Percentiles rank a stretch among this genome's conserved stretches.
Conservation (phyloP, 1,140 invertebrate species). For the Cataglyphis hispanica region DNA sequence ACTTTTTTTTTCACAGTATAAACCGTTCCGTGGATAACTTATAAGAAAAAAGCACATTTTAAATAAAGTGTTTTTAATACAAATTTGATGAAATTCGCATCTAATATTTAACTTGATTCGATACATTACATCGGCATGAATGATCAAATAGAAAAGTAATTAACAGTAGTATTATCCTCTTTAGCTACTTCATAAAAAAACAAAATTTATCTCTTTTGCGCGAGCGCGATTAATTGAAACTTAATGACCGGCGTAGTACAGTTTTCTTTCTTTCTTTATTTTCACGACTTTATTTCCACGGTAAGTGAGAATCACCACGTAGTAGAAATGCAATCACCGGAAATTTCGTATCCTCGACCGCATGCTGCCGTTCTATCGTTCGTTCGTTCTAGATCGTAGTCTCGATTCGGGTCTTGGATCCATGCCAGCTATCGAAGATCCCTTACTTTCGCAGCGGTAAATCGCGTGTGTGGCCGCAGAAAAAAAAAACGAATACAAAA, state of each 20-base stretch:
- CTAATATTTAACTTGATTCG: neutral
- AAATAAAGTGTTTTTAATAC: conserved; percentile 17
- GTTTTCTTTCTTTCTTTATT: conserved; percentile 2
- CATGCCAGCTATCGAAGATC: conserved; percentile 65
- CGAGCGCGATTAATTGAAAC: conserved; percentile 36
- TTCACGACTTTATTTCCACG: conserved; percentile 12
- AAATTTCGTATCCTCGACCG: conserved; percentile 61
- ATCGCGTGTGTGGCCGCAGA: conserved; percentile 17
- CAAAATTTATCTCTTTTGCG: neutral
- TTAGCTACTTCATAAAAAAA: neutral
- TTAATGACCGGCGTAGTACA: conserved; percentile 24
- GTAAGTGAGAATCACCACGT: neutral
- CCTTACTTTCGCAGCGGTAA: conserved; percentile 51
- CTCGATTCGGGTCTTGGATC: conserved; percentile 64
- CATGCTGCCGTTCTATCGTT: conserved; percentile 8
- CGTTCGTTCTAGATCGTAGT: conserved; percentile 54
- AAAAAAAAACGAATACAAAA: conserved; percentile 49
- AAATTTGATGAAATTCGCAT: neutral
- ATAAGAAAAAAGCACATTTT: neutral
- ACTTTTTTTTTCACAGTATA: neutral
- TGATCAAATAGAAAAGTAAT: conserved; percentile 28
- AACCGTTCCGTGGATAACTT: neutral
- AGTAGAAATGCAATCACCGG: conserved; percentile 50
- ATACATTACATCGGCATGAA: neutral
- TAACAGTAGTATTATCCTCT: neutral